These are phyloP conservation scores for Oriolus oriolus DNA, from an alignment of 2,113 vertebrate genomes.

Conservation along the genomic window DNA sequence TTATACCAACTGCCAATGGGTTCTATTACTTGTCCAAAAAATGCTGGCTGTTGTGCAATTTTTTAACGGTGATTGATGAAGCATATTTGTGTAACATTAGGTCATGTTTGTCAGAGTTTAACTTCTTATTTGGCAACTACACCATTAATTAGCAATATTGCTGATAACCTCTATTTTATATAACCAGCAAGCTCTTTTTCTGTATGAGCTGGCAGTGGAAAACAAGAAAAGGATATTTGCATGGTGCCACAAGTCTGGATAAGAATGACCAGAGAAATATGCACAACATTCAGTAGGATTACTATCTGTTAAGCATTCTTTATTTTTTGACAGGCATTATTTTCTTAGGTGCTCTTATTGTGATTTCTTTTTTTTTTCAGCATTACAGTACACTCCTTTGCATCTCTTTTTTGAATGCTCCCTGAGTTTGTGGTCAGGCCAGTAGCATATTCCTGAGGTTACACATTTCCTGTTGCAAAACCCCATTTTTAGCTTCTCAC, in stretches of 20 bases:
- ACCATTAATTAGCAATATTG: constrained; percentile 71
- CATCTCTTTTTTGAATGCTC: neutral
- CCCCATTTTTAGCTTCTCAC: neutral
- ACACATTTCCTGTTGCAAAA: neutral
- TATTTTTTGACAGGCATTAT: neutral
- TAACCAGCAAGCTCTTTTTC: constrained; percentile 67
- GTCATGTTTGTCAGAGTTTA: constrained; percentile 63
- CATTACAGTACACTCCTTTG: neutral
- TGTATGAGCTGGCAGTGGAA: constrained; percentile 32
- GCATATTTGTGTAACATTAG: constrained; percentile 61
- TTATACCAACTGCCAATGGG: constrained; percentile 62
- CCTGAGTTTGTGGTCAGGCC: neutral
- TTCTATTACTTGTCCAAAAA: constrained; percentile 58
- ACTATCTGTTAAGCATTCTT: neutral
- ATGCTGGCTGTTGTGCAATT: constrained; percentile 47
- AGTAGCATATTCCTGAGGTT: neutral
- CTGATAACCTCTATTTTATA: constrained; percentile 70
- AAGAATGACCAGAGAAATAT: constrained; percentile 24
- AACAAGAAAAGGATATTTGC: constrained; percentile 46
- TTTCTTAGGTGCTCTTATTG: neutral
- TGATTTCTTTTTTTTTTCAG: neutral
- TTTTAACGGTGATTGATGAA: constrained; percentile 62
- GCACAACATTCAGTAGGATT: neutral
- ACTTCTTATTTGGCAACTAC: constrained; percentile 66
- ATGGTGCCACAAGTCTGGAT: constrained; percentile 47